Base-by-base conservation (phyloP, 1,140 invertebrate genomes). In the Brachionus plicatilis region DNA sequence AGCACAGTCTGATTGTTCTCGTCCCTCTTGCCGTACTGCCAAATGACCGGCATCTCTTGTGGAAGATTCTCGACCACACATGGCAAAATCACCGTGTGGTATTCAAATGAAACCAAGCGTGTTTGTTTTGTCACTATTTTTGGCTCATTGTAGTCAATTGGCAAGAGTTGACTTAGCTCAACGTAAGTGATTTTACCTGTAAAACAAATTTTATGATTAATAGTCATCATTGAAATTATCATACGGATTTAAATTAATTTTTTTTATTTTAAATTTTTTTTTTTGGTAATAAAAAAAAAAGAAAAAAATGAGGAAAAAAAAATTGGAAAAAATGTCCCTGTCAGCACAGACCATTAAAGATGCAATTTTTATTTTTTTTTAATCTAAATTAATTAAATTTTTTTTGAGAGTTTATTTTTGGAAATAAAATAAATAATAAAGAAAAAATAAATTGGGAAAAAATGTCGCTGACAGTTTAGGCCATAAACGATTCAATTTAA, bases 1-100 rank as follows among this genome's bases (percentile, higher is more conserved):
- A 82, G 60, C 20, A 82, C 79, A n/a, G 79, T 82, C 45, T 82
- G 79, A 41, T 82, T 82, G 20, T 8, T 60, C 27, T 82, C 79
- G 7, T 17, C 53, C n/a, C 65, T 41, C 60, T 24, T 60, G 29
- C 79, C 79, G 29, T 66, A 65, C 20, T 82, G 79, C 79, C 79
- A 82, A 8, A 82, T 82, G 33, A 82, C 53, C 4, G 33, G 53
- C 53, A 82, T 65, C 9, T 68, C 79, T 45, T 60, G 17, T 7
- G 79, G 79, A 24, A 82, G 29, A 7, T 45, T 82, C 12, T 24
- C 17, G 6, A 82, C 60, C 41, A 41, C 79, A 47, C 79, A 82
- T 45, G 79, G 79, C 33, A 82, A 65, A 37, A 65, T 37, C 20
- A 82, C 65, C 7, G 79, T 82, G 5, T 82, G 50, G 53, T 82